Evolutionary conservation across 2,888 invertebrate species (phyloP).

Genomic region (Dasypolia templi): DNA sequence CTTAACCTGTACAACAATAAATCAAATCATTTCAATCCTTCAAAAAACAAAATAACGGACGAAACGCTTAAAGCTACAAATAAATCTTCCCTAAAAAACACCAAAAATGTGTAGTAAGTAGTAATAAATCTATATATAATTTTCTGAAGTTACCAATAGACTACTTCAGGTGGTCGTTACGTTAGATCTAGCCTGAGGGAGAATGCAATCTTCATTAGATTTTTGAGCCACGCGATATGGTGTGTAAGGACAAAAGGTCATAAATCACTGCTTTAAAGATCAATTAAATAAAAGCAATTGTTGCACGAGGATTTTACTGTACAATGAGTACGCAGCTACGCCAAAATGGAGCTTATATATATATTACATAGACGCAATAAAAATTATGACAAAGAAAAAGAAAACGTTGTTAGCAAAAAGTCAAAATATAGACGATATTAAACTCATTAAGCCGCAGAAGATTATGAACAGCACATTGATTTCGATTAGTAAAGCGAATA

Average conservation of each 20-base stretch:
- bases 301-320: constrained; percentile 22
- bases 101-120: constrained; percentile 81
- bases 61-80: constrained; percentile 82
- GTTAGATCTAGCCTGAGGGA: constrained; percentile 76
- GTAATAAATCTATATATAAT: constrained; percentile 89
- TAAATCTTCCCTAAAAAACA: constrained; percentile 87
- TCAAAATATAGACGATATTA: not conserved
- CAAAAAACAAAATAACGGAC: constrained; percentile 63
- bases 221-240: constrained; percentile 67
- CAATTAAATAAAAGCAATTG: constrained; percentile 50
- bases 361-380: not conserved
- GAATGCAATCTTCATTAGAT: constrained; percentile 87
- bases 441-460: not conserved
- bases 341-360: not conserved
- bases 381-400: not conserved
- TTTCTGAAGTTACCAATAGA: constrained; percentile 79
- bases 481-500: not conserved
- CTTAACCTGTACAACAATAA: constrained; percentile 64
- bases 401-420: not conserved
- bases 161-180: constrained; percentile 89
- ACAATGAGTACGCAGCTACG: not conserved
- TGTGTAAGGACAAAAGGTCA: constrained; percentile 53
- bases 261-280: constrained; percentile 17
- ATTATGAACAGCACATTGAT: not conserved
- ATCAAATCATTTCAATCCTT: constrained; percentile 66